Percentiles rank a stretch among this genome's conserved stretches.
phyloP scores from a whole-genome alignment of 2,888 invertebrate genomes.

The Metallyticus violacea region DNA sequence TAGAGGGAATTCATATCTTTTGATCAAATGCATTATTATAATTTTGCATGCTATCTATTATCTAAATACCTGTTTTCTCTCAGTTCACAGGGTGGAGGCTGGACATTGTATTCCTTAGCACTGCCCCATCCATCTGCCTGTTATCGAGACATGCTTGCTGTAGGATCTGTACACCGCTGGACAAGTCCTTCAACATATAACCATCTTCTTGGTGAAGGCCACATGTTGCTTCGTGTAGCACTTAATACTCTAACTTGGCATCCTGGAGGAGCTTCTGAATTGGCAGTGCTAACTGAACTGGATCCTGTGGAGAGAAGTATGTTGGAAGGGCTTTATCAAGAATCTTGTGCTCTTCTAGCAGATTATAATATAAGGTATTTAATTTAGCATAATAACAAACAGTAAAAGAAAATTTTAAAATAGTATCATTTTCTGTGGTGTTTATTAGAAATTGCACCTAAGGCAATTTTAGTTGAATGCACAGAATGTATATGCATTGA shows the following conservation, averaged over 20 bases:
- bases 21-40: background rate
- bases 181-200: conserved; percentile 66
- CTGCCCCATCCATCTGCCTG: conserved; percentile 54
- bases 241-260: conserved; percentile 46
- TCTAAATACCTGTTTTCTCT: background rate
- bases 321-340: conserved; percentile 49
- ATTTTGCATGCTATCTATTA: background rate
- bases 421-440: too few relatives aligned
- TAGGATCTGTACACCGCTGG: conserved; percentile 61
- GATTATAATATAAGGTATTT: conserved; percentile 51
- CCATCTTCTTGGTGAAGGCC: conserved; percentile 70
- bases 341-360: conserved; percentile 55
- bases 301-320: conserved; percentile 24
- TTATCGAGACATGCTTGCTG: conserved; percentile 68
- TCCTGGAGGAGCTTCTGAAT: conserved; percentile 41
- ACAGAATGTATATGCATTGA: too few relatives aligned
- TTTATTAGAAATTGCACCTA: too few relatives aligned
- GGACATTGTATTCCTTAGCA: conserved; percentile 72
- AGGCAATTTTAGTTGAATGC: too few relatives aligned
- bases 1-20: too few relatives aligned
- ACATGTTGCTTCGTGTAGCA: conserved; percentile 59
- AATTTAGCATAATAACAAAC: background rate
- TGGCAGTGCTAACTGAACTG: conserved; percentile 34
- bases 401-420: too few relatives aligned
- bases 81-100: conserved; percentile 39